Conservation (phyloP, 1,140 invertebrate species). For the Drosophila sechellia region DNA sequence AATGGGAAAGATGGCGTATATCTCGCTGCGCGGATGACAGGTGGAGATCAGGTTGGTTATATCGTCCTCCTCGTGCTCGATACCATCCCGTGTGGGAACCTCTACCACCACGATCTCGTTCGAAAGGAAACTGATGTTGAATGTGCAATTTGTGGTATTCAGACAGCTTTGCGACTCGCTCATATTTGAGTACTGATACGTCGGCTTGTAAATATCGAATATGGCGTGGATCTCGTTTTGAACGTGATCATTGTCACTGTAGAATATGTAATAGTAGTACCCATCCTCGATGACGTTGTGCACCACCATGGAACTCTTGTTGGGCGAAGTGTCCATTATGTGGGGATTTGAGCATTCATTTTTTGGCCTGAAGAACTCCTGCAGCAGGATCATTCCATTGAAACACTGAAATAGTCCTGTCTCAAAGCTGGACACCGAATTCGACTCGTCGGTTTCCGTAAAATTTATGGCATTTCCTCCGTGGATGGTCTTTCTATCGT, state of each 20-base stretch:
- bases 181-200: constrained; percentile 91
- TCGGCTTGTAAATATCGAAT: constrained; percentile 93
- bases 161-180: constrained; percentile 88
- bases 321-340: constrained; percentile 87
- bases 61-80: constrained; percentile 90
- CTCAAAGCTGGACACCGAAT: constrained; percentile 91
- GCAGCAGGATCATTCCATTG: constrained; percentile 89
- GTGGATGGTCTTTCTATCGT: constrained; percentile 90
- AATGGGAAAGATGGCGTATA: constrained; percentile 92
- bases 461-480: constrained; percentile 89
- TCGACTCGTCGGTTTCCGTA: constrained; percentile 86
- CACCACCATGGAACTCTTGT: constrained; percentile 87
- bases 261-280: constrained; percentile 95
- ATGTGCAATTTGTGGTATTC: constrained; percentile 90
- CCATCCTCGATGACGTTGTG: constrained; percentile 90
- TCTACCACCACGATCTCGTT: constrained; percentile 92
- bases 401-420: constrained; percentile 90
- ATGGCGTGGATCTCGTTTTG: constrained; percentile 92
- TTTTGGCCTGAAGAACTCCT: constrained; percentile 88
- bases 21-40: constrained; percentile 90
- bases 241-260: constrained; percentile 92
- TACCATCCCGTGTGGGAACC: constrained; percentile 91
- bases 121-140: constrained; percentile 89
- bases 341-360: constrained; percentile 88
- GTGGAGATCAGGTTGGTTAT: constrained; percentile 89